A percentile compares a stretch with the other conserved stretches of the same genome.
Conservation (phyloP, 2,797 vertebrate genomes). For the Rousettus madagascariensis region DNA sequence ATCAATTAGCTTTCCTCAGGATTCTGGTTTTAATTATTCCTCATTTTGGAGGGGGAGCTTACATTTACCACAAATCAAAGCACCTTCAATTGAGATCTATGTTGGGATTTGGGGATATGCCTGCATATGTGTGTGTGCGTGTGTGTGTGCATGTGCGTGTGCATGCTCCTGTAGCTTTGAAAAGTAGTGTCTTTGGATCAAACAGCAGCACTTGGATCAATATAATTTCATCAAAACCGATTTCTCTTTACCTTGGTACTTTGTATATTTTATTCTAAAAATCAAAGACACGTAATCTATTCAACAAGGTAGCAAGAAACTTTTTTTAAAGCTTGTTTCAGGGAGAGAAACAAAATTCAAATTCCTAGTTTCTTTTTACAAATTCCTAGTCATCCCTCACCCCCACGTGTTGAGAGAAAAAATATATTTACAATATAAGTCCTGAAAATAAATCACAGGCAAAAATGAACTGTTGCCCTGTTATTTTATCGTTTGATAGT, state of each 20-base stretch:
- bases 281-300: slow-evolving; percentile 51
- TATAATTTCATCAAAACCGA: slow-evolving; percentile 35
- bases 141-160: not conserved
- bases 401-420: slow-evolving; percentile 4
- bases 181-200: not conserved
- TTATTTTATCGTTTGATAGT: slow-evolving; percentile 49
- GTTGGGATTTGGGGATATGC: not conserved
- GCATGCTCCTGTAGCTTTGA: not conserved
- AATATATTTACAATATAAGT: not conserved
- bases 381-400: not conserved
- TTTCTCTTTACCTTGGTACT: slow-evolving; percentile 67
- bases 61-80: slow-evolving; percentile 10
- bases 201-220: slow-evolving; percentile 26
- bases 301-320: slow-evolving; percentile 46
- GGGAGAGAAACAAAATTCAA: slow-evolving; percentile 48
- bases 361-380: slow-evolving; percentile 45
- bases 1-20: not conserved
- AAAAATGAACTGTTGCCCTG: not conserved
- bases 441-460: slow-evolving; percentile 48
- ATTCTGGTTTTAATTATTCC: not conserved
- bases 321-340: slow-evolving; percentile 39
- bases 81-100: not conserved
- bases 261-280: slow-evolving; percentile 66
- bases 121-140: not conserved
- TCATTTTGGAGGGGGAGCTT: not conserved